Conservation (phyloP, 2,113 vertebrate species). For the Cyanoramphus novaezelandiae region DNA sequence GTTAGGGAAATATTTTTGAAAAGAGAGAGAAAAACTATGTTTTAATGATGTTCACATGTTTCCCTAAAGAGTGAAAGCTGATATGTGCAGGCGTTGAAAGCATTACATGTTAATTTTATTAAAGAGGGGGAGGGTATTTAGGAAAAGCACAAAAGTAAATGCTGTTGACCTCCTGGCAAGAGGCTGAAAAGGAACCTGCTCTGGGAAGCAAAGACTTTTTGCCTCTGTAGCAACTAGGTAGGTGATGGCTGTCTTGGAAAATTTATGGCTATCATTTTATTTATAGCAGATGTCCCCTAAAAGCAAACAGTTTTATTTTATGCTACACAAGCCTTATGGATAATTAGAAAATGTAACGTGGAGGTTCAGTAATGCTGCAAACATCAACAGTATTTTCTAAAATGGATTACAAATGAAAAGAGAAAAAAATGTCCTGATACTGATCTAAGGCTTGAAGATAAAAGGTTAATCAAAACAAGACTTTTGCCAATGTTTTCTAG, state of each 20-base stretch:
- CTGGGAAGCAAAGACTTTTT: slow-evolving; percentile 40
- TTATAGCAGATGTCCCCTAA: slow-evolving; percentile 75
- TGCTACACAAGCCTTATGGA: slow-evolving; percentile 62
- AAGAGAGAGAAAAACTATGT: slow-evolving; percentile 48
- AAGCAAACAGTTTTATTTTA: slow-evolving; percentile 70
- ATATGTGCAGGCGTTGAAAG: slow-evolving; percentile 66
- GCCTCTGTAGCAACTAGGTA: slow-evolving; percentile 12
- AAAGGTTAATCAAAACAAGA: slow-evolving; percentile 76
- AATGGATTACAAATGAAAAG: slow-evolving; percentile 50
- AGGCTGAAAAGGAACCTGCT: slow-evolving; percentile 43
- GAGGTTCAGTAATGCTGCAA: slow-evolving; percentile 40
- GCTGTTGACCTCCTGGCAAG: slow-evolving; percentile 59
- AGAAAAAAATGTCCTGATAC: slow-evolving; percentile 51
- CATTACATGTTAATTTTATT: slow-evolving; percentile 73
- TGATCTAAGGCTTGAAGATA: slow-evolving; percentile 71
- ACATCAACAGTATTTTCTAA: slow-evolving; percentile 64
- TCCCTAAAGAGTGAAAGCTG: slow-evolving; percentile 67
- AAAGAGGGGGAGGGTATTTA: slow-evolving; percentile 20
- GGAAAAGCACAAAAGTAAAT: slow-evolving; percentile 52
- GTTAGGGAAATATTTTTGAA: slow-evolving; percentile 62
- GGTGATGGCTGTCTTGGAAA: slow-evolving; percentile 55
- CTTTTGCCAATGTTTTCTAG: slow-evolving; percentile 59
- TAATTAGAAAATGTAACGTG: slow-evolving; percentile 62
- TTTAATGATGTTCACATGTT: slow-evolving; percentile 77
- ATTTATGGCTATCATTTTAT: slow-evolving; percentile 71